Base-by-base conservation (phyloP, 1,140 invertebrate species). In the Microplitis mediator region DNA sequence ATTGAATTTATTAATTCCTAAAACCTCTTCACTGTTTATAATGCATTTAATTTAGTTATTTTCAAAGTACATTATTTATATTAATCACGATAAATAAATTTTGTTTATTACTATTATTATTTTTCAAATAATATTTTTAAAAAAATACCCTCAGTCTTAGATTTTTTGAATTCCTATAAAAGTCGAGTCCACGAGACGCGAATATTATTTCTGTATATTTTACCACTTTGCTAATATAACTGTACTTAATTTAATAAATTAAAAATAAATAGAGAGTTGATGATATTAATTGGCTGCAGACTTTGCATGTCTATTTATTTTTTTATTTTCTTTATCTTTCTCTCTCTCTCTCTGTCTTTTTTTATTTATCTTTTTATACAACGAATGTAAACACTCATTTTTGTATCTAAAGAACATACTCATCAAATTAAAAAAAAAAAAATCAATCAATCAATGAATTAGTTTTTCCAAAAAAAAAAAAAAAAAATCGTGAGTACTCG, bases 241-340 rank as follows among this genome's bases (percentile, higher is more conserved):
- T 36, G 54, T 3, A 39, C 39, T 60, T 68, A 3, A 4, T 34
- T 52, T 2, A 69, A 14, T 34, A 69, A 35, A 66, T 74, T 71
- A 74, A 76, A 75, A 36, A 69, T 72, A 67, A 73, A 65, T 35
- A 50, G 64, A 66, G 14, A 51, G 56, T 56, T 68, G 13, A 52
- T 52, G 14, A 52, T n/a, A 52, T n/a, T 52, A 52, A 52, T 58
- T 51, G 75, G 74, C 76, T 81, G 75, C 76, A 77, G 71, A 78
- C 76, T 77, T 78, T 82, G 78, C 79, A 76, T 82, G 79, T 76
- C 77, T 81, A 72, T 68, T n/a, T n/a, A 51, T 32, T 50, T 63
- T 62, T 72, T 66, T 36, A 73, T 68, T 75, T 39, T 74, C 36
- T 69, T 71, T 73, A 36, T 76, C 71, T 65, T 63, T 32, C 69